A percentile compares a stretch with the other conserved stretches of the same genome.
Evolutionary conservation across 2,888 invertebrate genomes (phyloP).

Genomic region (Eutolmus rufibarbis): DNA sequence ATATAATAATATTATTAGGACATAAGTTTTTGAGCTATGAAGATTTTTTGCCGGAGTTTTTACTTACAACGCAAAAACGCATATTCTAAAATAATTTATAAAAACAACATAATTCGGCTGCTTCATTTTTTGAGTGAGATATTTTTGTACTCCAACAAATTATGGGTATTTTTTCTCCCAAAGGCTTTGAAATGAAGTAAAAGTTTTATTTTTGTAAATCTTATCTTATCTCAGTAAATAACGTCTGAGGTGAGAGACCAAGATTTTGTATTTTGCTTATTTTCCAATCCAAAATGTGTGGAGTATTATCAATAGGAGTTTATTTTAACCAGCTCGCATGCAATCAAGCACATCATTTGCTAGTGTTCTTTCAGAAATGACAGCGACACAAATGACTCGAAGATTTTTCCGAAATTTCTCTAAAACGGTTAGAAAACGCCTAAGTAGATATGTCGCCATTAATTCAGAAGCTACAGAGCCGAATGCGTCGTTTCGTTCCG

Average conservation of each 20-base stretch:
- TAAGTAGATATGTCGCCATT: constrained; percentile 1
- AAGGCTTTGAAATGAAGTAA: not conserved
- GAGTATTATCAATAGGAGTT: not conserved
- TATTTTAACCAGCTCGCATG: not conserved
- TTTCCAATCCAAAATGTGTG: not conserved
- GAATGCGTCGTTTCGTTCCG: constrained; percentile 10
- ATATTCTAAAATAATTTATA: not conserved
- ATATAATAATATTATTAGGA: not conserved
- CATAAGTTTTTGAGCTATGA: not conserved
- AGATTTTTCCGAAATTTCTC: constrained; percentile 34
- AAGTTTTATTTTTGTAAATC: not conserved
- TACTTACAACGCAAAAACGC: not conserved
- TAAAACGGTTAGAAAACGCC: constrained; percentile 3
- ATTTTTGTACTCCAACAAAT: not conserved
- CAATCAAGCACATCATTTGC: not conserved
- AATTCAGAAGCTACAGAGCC: not conserved
- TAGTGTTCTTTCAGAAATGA: constrained; percentile 12
- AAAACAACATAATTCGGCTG: not conserved
- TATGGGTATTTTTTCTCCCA: not conserved
- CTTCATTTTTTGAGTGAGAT: not conserved
- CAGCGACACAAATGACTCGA: not conserved
- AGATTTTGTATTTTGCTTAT: not conserved
- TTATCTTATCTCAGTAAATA: not conserved
- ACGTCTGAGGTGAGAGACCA: not conserved
- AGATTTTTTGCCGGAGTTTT: not conserved